These are phyloP conservation scores for Tachystola acroxantha DNA, from an alignment of 2,888 invertebrate species.

Conservation along the genomic window DNA sequence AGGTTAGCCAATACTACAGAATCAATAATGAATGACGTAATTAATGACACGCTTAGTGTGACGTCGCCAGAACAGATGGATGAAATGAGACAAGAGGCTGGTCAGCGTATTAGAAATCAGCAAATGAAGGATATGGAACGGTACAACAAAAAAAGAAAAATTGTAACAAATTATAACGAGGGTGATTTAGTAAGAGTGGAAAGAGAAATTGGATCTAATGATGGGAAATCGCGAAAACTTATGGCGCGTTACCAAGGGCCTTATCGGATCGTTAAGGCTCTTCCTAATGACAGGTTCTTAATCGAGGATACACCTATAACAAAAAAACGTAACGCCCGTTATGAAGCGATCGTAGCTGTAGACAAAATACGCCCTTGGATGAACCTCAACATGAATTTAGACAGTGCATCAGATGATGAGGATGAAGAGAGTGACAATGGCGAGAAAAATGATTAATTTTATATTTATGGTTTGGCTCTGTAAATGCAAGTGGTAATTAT, in stretches of 20 bases:
- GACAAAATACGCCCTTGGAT: slow-evolving; percentile 11
- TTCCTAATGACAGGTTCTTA: slow-evolving; percentile 4
- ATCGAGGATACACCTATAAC: slow-evolving; percentile 3
- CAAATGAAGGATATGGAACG: slow-evolving; percentile 6
- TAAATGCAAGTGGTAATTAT: too few species aligned
- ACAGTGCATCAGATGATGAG: neutral
- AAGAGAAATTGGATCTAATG: neutral
- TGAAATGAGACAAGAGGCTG: slow-evolving; percentile 2
- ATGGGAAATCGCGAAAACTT: slow-evolving; percentile 7
- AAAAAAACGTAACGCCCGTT: neutral
- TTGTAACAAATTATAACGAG: too few species aligned
- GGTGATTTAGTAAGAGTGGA: too few species aligned
- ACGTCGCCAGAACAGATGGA: neutral
- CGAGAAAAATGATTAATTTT: too few species aligned
- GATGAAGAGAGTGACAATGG: neutral
- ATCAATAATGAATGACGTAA: slow-evolving; percentile 10
- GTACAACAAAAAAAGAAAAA: too few species aligned
- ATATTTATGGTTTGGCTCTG: too few species aligned
- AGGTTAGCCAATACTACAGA: slow-evolving; percentile 9
- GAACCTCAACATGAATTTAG: slow-evolving; percentile 1
- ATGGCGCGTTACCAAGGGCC: slow-evolving; percentile 8
- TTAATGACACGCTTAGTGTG: slow-evolving; percentile 7
- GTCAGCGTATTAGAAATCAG: slow-evolving; percentile 1
- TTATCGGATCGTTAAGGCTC: slow-evolving; percentile 6
- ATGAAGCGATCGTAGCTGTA: slow-evolving; percentile 3